Percentiles rank a stretch among this genome's conserved stretches.
Evolutionary conservation across 2,888 invertebrate species (phyloP).

Genomic region (Cylloceria caligata): DNA sequence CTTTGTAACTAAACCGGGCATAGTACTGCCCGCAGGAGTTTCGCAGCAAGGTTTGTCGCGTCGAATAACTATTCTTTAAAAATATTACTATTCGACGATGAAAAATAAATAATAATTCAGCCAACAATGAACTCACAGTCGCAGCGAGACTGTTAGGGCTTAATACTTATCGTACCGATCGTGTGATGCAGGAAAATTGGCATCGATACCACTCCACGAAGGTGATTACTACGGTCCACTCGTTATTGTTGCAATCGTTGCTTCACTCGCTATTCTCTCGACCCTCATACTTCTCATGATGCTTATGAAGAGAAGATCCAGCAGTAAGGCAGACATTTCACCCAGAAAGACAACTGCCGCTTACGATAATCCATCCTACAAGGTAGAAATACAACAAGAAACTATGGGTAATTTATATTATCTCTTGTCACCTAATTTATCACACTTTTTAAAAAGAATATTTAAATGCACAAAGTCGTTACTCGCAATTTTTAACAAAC

Average conservation of each 20-base stretch:
- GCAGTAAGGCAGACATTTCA: conserved; percentile 91
- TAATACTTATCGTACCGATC: not conserved
- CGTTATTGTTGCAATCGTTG: conserved; percentile 94
- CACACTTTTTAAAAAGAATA: not conserved
- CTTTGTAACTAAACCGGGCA: conserved; percentile 92
- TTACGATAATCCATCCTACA: conserved; percentile 97
- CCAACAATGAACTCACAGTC: not conserved
- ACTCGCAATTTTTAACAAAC: not conserved
- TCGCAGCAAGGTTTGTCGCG: conserved; percentile 85
- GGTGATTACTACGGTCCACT: conserved; percentile 95
- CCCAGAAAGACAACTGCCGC: conserved; percentile 94
- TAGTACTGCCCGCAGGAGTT: conserved; percentile 84
- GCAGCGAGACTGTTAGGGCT: not conserved
- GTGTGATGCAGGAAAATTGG: conserved; percentile 85
- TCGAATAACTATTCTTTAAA: not conserved
- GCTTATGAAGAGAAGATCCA: conserved; percentile 89
- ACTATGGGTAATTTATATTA: conserved; percentile 91
- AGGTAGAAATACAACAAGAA: conserved; percentile 96
- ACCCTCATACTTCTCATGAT: conserved; percentile 92
- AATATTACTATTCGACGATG: not conserved
- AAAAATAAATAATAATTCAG: not conserved
- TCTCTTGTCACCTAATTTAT: conserved; percentile 66
- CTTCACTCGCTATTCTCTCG: conserved; percentile 93
- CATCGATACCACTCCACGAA: conserved; percentile 85
- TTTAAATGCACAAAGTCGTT: not conserved